Percentiles rank a stretch among this genome's conserved stretches.
These are phyloP conservation scores for Ylistrum balloti DNA, from an alignment of 1,140 invertebrate genomes.

Conservation along the genomic window DNA sequence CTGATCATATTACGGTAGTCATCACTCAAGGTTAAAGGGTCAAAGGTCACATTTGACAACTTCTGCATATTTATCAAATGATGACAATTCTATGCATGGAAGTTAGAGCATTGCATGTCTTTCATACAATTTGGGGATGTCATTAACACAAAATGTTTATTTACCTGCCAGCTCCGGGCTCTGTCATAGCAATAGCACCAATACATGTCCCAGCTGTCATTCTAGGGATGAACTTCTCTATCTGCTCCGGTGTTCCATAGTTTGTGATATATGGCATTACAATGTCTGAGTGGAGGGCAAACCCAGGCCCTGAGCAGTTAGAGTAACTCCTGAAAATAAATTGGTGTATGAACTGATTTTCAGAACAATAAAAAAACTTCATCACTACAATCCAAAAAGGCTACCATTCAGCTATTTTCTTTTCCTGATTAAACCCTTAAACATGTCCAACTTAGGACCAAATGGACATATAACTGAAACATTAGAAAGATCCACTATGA, in stretches of 20 bases:
- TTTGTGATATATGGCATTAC: constrained; percentile 84
- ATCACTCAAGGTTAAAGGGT: too few relatives aligned
- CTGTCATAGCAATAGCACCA: constrained; percentile 84
- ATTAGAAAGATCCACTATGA: not conserved
- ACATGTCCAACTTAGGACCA: not conserved
- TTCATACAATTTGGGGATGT: too few relatives aligned
- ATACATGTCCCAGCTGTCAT: constrained; percentile 83
- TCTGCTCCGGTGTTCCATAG: constrained; percentile 83
- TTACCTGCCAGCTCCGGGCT: constrained; percentile 83
- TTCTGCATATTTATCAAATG: too few relatives aligned
- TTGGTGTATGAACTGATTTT: too few relatives aligned
- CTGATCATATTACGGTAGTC: too few relatives aligned
- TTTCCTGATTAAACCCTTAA: not conserved
- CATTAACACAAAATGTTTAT: too few relatives aligned
- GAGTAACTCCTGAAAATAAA: constrained; percentile 79
- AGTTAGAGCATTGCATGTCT: too few relatives aligned
- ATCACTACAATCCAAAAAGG: not conserved
- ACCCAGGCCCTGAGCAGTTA: constrained; percentile 82
- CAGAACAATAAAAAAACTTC: too few relatives aligned
- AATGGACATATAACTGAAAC: not conserved
- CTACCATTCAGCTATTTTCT: not conserved
- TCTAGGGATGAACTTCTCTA: constrained; percentile 82
- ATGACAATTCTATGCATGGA: too few relatives aligned
- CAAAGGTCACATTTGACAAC: too few relatives aligned
- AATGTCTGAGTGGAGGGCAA: constrained; percentile 83